Evolutionary conservation across 2,113 vertebrate genomes (phyloP), one percentile per base, ranked within the genome.

Genomic region (Cyanoliseus patagonus): DNA sequence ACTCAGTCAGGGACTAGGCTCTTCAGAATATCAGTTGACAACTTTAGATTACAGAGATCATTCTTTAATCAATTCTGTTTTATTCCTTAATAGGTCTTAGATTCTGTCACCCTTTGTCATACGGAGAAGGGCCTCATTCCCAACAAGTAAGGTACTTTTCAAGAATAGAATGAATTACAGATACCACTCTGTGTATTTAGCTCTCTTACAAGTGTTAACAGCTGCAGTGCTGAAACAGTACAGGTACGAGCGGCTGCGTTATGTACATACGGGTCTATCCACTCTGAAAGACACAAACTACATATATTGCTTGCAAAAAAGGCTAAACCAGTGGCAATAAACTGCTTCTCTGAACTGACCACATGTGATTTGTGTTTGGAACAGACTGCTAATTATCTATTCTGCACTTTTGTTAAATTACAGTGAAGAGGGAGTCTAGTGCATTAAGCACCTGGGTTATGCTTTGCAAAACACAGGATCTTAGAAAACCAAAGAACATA

Each of bases 221-320:
- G 51, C 44, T 92, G 35, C 63, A 77, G 17, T 19, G 11, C 42
- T 93, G 51, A 74, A 25, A 42, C 1, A 77, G 30, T 10, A 23
- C 8, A 41, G 46, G 22, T 47, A 52, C 27, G 70, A 66, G 69
- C 55, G 20, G 41, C 19, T 4, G 1, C 33, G 59, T 78, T 30
- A 49, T 1, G 0, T 47, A 11, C 23, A 4, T 20, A 61, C 1
- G 4, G 9, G 15, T 39, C 52, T 39, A 61, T 22, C 30, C 24
- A 47, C 88, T 80, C 63, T 64, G 62, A 86, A 88, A n/a, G n/a
- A 92, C 76, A 72, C 55, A 63, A 70, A 20, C 44, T 39, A 55
- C 3, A 0, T 23, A 13, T 17, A 39, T 39, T 57, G 27, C 15
- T 53, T 79, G 70, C 66, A 57, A 79, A 1, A 2, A 39, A 47